These are phyloP conservation scores for Camelus dromedarius DNA, from an alignment of 2,113 vertebrate species.

Conservation along the genomic window DNA sequence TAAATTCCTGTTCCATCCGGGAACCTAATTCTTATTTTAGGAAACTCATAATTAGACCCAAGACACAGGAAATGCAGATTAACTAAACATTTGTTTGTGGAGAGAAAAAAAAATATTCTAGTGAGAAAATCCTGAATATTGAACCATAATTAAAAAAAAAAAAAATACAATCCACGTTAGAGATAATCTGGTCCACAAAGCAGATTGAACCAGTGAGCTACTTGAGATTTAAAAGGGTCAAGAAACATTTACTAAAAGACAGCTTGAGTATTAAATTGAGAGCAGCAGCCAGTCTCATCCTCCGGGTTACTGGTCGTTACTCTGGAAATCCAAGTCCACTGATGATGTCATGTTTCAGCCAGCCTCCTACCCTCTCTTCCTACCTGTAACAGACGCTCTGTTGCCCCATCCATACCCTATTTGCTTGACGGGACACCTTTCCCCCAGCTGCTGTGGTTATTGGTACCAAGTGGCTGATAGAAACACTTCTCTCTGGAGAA, in stretches of 20 bases:
- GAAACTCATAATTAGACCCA: background rate
- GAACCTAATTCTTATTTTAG: background rate
- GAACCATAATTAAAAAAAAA: background rate
- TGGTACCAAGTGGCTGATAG: background rate
- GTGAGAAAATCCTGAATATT: background rate
- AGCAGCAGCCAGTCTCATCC: background rate
- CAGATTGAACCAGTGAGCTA: background rate
- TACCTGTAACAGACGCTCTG: accelerated
- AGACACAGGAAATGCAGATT: background rate
- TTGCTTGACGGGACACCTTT: background rate
- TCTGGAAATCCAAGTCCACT: background rate
- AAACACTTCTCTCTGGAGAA: background rate
- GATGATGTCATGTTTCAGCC: background rate
- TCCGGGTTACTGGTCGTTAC: background rate
- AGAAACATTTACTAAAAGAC: background rate
- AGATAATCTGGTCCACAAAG: background rate
- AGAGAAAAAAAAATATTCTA: background rate
- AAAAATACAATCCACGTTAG: background rate
- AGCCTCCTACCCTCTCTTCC: no score
- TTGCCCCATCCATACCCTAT: background rate
- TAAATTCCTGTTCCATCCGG: background rate
- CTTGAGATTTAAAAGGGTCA: background rate
- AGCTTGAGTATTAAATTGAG: background rate
- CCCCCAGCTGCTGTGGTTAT: background rate
- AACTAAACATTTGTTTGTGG: background rate